Evolutionary conservation across 1,140 invertebrate species (phyloP), one percentile per base, ranked within the genome.

Genomic region (Conus betulinus): DNA sequence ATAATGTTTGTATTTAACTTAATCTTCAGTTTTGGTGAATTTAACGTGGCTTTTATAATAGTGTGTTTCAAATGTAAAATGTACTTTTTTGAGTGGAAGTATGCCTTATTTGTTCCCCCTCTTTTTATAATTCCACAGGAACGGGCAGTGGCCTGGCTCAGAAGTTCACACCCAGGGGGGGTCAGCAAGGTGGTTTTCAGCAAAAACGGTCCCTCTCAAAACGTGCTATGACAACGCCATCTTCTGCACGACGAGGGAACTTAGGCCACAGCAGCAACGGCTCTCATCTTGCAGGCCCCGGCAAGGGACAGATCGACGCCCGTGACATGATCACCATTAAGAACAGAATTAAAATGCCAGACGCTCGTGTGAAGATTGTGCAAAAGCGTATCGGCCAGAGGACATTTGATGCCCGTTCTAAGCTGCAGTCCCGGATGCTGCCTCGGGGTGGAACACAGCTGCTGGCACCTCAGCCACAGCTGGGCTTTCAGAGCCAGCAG

Each of bases 271-370:
- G 8, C n/a, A n/a, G n/a, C 13, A 78, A 52, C 11, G 52, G 74
- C 52, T 52, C 39, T 79, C 13, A 3, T 51, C 52, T 87, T 25
- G 13, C 71, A 25, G 74, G 85, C 10, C 85, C 85, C 23, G 85
- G 85, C 51, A 87, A 87, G 27, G 85, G 85, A 79, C 85, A 87
- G 85, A 87, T 90, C 82, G 91, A 91, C 87, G 91, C 91, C 8
- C 89, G 92, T 63, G 91, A 92, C 52, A 91, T 90, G 89, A 91
- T 93, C 84, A 78, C 89, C 57, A 85, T 88, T 57, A 90, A 88
- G 15, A 90, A 89, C 60, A 89, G 88, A 78, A 90, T 85, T 20
- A 88, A 88, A 52, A 79, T 78, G 53, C 84, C 87, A 67, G 90
- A 91, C 89, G 89, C 89, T 55, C 87, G 90, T 27, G 85, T 87